Conservation (phyloP, 2,113 vertebrate genomes). For the Mus spicilegus region DNA sequence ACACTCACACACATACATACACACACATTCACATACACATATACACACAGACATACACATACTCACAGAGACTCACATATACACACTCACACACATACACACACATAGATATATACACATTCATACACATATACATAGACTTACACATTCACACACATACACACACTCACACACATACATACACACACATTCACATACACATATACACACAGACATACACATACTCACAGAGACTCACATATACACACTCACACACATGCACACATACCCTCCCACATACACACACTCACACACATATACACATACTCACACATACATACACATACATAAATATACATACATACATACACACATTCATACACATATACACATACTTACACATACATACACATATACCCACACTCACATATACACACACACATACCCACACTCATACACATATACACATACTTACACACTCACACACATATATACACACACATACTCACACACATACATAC, state of each 20-base stretch:
- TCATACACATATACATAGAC: no score
- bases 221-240: no score
- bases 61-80: no score
- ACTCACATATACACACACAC: no score
- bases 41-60: not conserved
- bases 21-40: no score
- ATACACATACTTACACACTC: not conserved
- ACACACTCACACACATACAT: no score
- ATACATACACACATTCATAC: no score
- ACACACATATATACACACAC: not conserved
- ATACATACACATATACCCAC: not conserved
- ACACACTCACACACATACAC: not conserved
- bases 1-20: not conserved
- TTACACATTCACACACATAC: no score
- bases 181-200: not conserved
- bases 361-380: not conserved
- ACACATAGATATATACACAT: no score
- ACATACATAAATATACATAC: not conserved
- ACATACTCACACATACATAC: not conserved
- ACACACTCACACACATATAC: not conserved
- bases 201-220: not conserved
- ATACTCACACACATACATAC: not conserved
- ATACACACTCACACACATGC: not conserved
- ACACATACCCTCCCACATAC: no score
- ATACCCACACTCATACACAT: not conserved